Evolutionary conservation across 2,797 vertebrate species (phyloP).

Genomic region (Schizothorax lantsangensis): DNA sequence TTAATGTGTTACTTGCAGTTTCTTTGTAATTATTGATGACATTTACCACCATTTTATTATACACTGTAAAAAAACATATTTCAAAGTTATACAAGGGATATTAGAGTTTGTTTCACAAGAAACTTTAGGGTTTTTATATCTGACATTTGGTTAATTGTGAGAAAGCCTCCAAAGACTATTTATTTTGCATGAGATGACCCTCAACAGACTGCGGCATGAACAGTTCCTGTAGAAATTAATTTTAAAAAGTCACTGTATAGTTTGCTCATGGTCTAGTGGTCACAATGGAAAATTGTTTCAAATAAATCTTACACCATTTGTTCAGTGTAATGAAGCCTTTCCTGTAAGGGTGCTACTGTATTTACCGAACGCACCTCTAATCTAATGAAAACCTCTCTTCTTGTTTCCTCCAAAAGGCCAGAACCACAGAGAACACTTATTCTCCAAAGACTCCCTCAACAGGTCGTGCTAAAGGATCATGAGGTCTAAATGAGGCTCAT

Average conservation of each 20-base stretch:
- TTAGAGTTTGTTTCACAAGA: not conserved
- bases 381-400: constrained; percentile 16
- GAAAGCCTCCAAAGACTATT: not conserved
- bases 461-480: constrained; percentile 9
- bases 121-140: too few species aligned
- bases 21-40: not conserved
- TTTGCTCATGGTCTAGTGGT: not conserved
- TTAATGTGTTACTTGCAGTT: not conserved
- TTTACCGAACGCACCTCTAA: not conserved
- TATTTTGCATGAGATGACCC: not conserved
- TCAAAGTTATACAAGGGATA: not conserved
- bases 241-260: not conserved
- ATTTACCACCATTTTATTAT: not conserved
- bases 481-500: constrained; percentile 49
- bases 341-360: not conserved
- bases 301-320: not conserved
- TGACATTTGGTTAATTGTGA: not conserved
- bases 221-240: not conserved
- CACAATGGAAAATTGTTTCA: not conserved
- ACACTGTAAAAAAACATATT: not conserved
- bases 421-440: not conserved
- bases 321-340: not conserved
- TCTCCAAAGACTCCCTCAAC: constrained; percentile 17
- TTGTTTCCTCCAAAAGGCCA: not conserved
- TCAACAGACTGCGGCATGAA: not conserved